Conservation (phyloP, 1,140 invertebrate genomes). For the Temnothorax longispinosus region DNA sequence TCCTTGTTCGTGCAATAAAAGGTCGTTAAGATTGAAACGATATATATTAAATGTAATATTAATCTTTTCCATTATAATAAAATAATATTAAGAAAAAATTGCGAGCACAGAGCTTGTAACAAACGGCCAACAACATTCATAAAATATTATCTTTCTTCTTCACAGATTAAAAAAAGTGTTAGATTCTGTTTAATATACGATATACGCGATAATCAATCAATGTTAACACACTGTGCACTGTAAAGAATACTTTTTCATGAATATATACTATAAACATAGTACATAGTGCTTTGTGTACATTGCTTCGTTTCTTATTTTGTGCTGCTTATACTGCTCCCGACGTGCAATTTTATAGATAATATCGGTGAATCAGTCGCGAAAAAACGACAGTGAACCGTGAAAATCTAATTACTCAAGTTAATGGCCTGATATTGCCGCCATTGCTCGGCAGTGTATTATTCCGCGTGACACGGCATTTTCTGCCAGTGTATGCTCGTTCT, state of each 20-base stretch:
- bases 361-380: neutral
- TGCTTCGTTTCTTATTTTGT: neutral
- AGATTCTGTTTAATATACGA: neutral
- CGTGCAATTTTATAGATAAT: neutral
- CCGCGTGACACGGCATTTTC: conserved; percentile 8
- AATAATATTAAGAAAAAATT: neutral
- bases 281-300: neutral
- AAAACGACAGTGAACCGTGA: neutral
- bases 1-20: neutral
- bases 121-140: neutral
- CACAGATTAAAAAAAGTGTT: neutral
- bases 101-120: neutral
- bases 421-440: conserved; percentile 1
- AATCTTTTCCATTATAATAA: neutral
- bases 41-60: neutral
- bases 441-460: conserved; percentile 29
- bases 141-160: neutral
- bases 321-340: neutral
- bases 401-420: conserved; percentile 25
- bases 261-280: neutral
- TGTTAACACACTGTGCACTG: neutral
- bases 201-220: neutral
- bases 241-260: neutral
- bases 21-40: neutral
- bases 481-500: neutral